Percentiles rank a stretch among this genome's conserved stretches.
phyloP scores from a whole-genome alignment of 2,797 vertebrate genomes.

The Champsocephalus gunnari region DNA sequence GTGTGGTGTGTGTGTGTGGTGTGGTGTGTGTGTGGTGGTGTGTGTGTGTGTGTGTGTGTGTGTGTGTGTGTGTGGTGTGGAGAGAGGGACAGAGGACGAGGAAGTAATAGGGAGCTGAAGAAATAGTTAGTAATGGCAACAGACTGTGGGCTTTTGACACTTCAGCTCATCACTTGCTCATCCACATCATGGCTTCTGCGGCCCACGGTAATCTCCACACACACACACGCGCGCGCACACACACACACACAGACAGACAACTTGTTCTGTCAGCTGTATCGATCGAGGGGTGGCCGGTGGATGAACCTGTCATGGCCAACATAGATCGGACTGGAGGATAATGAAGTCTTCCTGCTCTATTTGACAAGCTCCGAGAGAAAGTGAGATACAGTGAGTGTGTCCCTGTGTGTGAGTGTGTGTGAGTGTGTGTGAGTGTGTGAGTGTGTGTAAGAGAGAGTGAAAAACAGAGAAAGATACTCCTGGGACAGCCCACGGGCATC shows the following conservation, averaged over 20 bases:
- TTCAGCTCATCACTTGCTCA: slow-evolving; percentile 71
- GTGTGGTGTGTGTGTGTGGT: not conserved
- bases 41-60: not conserved
- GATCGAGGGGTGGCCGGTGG: slow-evolving; percentile 78
- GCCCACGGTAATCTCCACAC: slow-evolving; percentile 61
- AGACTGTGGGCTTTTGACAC: slow-evolving; percentile 69
- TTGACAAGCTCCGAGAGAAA: slow-evolving; percentile 71
- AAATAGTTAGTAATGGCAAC: slow-evolving; percentile 53
- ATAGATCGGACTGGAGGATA: slow-evolving; percentile 83
- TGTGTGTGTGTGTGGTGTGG: slow-evolving; percentile 12
- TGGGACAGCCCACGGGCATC: slow-evolving; percentile 70
- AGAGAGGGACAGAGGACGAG: not conserved
- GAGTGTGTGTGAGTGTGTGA: slow-evolving; percentile 6
- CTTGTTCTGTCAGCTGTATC: slow-evolving; percentile 80
- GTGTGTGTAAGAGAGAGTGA: slow-evolving; percentile 20
- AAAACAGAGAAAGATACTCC: slow-evolving; percentile 66
- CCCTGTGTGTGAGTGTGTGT: slow-evolving; percentile 19
- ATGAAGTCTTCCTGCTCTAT: slow-evolving; percentile 84
- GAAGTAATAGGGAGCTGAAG: slow-evolving; percentile 37
- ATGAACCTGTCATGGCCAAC: slow-evolving; percentile 86
- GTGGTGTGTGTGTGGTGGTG: slow-evolving; percentile 5
- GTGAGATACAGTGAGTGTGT: slow-evolving; percentile 6
- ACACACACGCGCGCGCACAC: slow-evolving; percentile 30
- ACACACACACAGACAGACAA: slow-evolving; percentile 22
- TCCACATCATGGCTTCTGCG: slow-evolving; percentile 65